phyloP scores from a whole-genome alignment of 2,113 vertebrate species.

The Pituophis catenifer region DNA sequence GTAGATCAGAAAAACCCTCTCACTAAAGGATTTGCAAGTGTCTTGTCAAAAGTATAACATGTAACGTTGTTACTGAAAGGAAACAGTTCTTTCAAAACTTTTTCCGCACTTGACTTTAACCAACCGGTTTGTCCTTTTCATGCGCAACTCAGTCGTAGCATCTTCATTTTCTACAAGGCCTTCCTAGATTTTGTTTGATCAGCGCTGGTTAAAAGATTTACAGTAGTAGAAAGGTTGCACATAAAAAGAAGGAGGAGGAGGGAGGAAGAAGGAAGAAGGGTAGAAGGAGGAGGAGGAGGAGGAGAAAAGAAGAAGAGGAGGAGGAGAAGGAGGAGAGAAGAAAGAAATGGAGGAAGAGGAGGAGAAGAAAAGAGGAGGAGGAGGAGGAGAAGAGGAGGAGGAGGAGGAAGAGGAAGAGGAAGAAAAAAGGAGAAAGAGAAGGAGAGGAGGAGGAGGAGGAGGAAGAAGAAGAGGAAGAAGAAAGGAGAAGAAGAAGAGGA shows the following conservation, averaged over 20 bases:
- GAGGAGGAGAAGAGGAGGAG: too few relatives aligned
- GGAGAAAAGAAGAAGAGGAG: too few relatives aligned
- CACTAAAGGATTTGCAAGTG: conserved; percentile 66
- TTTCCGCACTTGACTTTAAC: conserved; percentile 46
- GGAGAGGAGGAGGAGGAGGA: too few relatives aligned
- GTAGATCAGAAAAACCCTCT: conserved; percentile 63
- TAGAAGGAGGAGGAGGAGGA: accelerated
- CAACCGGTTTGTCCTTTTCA: not conserved
- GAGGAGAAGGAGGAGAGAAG: too few relatives aligned
- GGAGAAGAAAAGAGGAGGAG: too few relatives aligned
- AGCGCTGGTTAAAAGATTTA: not conserved
- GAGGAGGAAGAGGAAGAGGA: too few relatives aligned
- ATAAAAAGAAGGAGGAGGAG: not conserved
- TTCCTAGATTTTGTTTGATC: not conserved
- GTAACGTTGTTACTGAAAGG: conserved; percentile 52
- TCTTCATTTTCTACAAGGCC: not conserved
- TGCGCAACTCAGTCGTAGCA: not conserved
- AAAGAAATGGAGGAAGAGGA: not conserved
- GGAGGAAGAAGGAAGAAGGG: not conserved
- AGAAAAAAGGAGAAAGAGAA: too few relatives aligned
- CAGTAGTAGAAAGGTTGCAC: not conserved
- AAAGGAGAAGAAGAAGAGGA: too few relatives aligned
- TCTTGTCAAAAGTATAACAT: conserved; percentile 65
- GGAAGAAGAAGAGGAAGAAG: too few relatives aligned
- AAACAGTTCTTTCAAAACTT: conserved; percentile 50